Percentiles rank a stretch among this genome's conserved stretches.
These are phyloP conservation scores for Panopea generosa DNA, from an alignment of 2,888 invertebrate species.

Conservation along the genomic window DNA sequence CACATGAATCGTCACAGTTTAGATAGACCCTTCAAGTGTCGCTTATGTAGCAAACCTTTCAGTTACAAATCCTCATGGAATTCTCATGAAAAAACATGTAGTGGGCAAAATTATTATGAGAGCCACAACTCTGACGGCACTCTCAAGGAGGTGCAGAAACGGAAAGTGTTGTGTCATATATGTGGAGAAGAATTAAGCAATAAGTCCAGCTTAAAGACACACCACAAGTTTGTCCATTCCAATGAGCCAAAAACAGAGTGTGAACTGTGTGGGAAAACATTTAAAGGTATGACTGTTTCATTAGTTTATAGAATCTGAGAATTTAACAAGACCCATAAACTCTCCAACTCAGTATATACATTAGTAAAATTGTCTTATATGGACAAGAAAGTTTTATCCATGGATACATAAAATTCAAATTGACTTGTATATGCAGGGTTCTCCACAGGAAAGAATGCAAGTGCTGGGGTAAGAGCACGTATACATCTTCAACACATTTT, in stretches of 20 bases:
- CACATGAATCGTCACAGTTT: slow-evolving; percentile 35
- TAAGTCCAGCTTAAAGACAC: slow-evolving; percentile 34
- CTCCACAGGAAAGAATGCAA: no score
- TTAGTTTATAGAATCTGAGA: not conserved
- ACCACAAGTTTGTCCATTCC: slow-evolving; percentile 31
- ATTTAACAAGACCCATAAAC: no score
- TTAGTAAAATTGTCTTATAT: no score
- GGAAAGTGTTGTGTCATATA: slow-evolving; percentile 33
- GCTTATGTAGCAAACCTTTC: slow-evolving; percentile 29
- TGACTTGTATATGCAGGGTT: no score
- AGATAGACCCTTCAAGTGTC: slow-evolving; percentile 21
- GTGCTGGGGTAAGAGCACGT: no score
- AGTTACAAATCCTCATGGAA: slow-evolving; percentile 25
- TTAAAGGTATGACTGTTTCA: slow-evolving; percentile 48
- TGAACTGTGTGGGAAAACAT: slow-evolving; percentile 32
- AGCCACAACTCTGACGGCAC: slow-evolving; percentile 7
- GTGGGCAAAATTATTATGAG: not conserved
- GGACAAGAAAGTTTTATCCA: no score
- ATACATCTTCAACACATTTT: no score
- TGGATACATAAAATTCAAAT: no score
- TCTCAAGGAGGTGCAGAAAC: not conserved
- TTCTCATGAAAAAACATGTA: slow-evolving; percentile 32
- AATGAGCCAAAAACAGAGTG: slow-evolving; percentile 24
- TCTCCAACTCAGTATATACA: no score
- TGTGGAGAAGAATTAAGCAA: slow-evolving; percentile 38